Base-by-base conservation (phyloP, 1,140 invertebrate genomes). In the Diorhabda sublineata region DNA sequence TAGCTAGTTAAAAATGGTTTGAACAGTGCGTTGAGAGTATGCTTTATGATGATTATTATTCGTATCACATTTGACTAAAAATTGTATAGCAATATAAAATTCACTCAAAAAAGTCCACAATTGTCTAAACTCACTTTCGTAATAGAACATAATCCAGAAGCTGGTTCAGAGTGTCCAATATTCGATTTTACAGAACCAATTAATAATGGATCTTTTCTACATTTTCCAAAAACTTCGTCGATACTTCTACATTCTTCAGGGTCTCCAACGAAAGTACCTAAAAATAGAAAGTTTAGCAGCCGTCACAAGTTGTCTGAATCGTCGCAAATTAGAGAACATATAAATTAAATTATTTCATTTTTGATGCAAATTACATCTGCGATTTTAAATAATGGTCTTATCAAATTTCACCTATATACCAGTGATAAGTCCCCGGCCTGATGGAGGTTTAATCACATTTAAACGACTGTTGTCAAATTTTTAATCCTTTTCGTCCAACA, bases 101-200 rank as follows among this genome's bases (percentile, higher is more conserved):
- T 52, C 5, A 52, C 5, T 52, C 9, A 52, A 52, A 6, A 6
- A 52, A 52, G 47, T 5, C 5, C 47, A 52, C 5, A 52, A 6
- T 52, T 52, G 47, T 6, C 9, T 52, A 52, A 52, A 52, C 59
- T 42, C 59, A 72, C 68, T 42, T 97, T 97, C 2, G 91, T 87
- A 59, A 97, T 75, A 2, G 92, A 91, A 78, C 91, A 93, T 1
- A 93, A 82, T 69, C 94, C 94, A 59, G 94, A 94, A 3, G 92
- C 91, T 5, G 93, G 90, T 81, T 98, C 96, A 2, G 92, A 87
- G 78, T 98, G 96, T 0, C 96, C 96, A 75, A 97, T 85, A 80
- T 97, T 98, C 0, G 94, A 94, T 79, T 98, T 98, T 1, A 96
- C 85, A 0, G 95, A 95, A 3, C 96, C 96, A 73, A 98, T 91